Evolutionary conservation across 2,888 invertebrate genomes (phyloP).

Genomic region (Ephialtes manifestator): DNA sequence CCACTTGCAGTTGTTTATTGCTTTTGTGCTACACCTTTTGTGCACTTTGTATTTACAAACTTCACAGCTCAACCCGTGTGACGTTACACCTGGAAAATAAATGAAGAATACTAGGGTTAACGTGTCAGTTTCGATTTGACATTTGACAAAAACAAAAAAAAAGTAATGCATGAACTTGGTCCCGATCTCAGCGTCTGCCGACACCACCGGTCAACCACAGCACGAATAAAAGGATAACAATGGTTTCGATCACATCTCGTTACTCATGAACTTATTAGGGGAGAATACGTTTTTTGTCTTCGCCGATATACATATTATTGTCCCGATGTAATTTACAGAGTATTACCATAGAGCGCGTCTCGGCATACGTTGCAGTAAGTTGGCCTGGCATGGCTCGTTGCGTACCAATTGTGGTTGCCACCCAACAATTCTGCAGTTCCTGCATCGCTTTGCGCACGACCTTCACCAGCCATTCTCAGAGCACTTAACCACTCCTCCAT

Average conservation of each 20-base stretch:
- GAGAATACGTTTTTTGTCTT: constrained; percentile 5
- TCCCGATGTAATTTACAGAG: neutral
- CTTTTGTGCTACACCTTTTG: constrained; percentile 97
- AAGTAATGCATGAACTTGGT: no score
- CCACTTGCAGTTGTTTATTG: constrained; percentile 98
- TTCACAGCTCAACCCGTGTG: constrained; percentile 98
- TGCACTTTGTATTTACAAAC: constrained; percentile 99
- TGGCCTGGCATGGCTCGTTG: constrained; percentile 97
- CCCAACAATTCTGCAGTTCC: constrained; percentile 89
- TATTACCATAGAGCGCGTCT: constrained; percentile 92
- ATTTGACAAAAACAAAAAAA: no score
- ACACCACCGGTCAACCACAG: no score
- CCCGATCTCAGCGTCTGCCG: no score
- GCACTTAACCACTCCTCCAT: constrained; percentile 98
- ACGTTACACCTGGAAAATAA: constrained; percentile 92
- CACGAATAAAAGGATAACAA: no score
- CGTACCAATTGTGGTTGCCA: constrained; percentile 94
- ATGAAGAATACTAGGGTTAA: no score
- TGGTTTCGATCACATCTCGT: no score
- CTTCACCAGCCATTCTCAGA: constrained; percentile 90
- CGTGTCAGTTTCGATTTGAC: no score
- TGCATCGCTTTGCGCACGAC: constrained; percentile 87
- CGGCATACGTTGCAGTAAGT: constrained; percentile 99
- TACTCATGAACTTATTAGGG: constrained; percentile 31
- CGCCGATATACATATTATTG: neutral